phyloP scores from a whole-genome alignment of 2,797 vertebrate species.

The Sciurus vulgaris region DNA sequence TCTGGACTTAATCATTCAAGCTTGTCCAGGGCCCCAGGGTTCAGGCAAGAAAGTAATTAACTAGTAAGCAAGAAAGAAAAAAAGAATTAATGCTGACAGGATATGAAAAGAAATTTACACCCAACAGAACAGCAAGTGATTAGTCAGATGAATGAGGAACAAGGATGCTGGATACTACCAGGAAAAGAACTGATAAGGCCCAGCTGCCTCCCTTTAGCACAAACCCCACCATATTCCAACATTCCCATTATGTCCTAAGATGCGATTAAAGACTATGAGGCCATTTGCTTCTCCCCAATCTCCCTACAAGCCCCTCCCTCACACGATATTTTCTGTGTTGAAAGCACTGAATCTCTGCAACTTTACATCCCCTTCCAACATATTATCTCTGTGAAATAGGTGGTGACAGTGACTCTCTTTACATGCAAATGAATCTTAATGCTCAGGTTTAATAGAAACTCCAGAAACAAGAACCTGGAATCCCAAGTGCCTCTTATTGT shows the following conservation, averaged over 20 bases:
- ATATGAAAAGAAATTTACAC: constrained; percentile 86
- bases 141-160: constrained; percentile 86
- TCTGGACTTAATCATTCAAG: constrained; percentile 63
- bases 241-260: constrained; percentile 86
- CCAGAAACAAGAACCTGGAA: constrained; percentile 67
- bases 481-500: constrained; percentile 68
- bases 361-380: constrained; percentile 83
- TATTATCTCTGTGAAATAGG: constrained; percentile 88
- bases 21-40: constrained; percentile 62
- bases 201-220: constrained; percentile 87
- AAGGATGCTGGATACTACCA: constrained; percentile 83
- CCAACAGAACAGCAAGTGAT: constrained; percentile 85
- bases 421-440: constrained; percentile 84
- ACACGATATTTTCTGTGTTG: constrained; percentile 58
- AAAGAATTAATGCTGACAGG: constrained; percentile 80
- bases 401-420: constrained; percentile 83
- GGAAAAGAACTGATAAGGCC: constrained; percentile 86
- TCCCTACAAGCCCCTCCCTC: constrained; percentile 59
- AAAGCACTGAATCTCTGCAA: constrained; percentile 85
- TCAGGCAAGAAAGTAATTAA: constrained; percentile 83
- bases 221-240: constrained; percentile 85
- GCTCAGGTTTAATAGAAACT: constrained; percentile 78
- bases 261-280: constrained; percentile 84
- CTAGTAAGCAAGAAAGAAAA: constrained; percentile 68
- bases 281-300: constrained; percentile 85